Percentiles rank a stretch among this genome's conserved stretches.
Conservation (phyloP, 2,797 vertebrate genomes). For the Siniperca scherzeri region DNA sequence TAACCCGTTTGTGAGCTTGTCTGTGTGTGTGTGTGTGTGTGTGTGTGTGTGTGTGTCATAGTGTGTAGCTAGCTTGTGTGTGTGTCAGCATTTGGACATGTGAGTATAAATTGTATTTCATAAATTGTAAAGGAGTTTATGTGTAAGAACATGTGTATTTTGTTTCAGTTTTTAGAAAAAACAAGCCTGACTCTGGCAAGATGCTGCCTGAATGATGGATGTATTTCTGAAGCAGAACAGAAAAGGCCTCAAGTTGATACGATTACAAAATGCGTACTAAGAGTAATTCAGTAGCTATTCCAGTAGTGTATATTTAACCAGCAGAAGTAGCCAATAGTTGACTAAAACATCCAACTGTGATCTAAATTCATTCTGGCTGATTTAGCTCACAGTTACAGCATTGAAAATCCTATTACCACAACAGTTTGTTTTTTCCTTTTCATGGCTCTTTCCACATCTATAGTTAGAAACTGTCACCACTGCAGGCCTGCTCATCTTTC, state of each 20-base stretch:
- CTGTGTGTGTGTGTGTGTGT: constrained; percentile 29
- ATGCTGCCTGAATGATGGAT: constrained; percentile 50
- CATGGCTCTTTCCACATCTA: background rate
- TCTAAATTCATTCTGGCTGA: constrained; percentile 12
- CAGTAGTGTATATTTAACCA: constrained; percentile 23
- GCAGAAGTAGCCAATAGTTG: constrained; percentile 13
- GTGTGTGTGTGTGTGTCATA: background rate
- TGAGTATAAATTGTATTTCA: constrained; percentile 40
- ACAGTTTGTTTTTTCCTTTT: constrained; percentile 5
- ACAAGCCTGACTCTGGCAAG: constrained; percentile 34
- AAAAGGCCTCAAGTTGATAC: constrained; percentile 48
- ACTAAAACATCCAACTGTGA: constrained; percentile 22
- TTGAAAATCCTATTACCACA: background rate
- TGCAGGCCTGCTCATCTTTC: constrained; percentile 71
- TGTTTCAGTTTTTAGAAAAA: constrained; percentile 13
- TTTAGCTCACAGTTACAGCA: constrained; percentile 3
- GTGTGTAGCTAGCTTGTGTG: constrained; percentile 2
- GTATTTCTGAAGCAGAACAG: constrained; percentile 54
- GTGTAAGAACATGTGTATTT: constrained; percentile 8
- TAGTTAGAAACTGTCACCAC: constrained; percentile 33
- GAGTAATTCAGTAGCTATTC: constrained; percentile 57
- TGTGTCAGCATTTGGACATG: constrained; percentile 2
- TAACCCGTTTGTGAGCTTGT: constrained; percentile 73
- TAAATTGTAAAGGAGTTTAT: constrained; percentile 30
- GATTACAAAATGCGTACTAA: constrained; percentile 47